Evolutionary conservation across 1,140 invertebrate species (phyloP).

Genomic region (Acromyrmex charruanus): DNA sequence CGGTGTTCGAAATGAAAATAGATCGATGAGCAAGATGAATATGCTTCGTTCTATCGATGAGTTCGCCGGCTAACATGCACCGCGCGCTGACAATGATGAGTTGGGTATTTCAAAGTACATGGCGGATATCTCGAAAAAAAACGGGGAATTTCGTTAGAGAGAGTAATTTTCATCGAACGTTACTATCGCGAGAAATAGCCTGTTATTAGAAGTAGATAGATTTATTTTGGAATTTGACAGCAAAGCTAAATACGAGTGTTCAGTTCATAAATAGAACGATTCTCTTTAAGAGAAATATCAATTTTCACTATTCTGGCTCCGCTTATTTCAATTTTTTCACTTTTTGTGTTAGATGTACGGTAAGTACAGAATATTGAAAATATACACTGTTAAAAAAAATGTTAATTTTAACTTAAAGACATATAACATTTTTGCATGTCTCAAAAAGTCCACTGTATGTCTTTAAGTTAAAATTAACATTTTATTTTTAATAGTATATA

Average conservation of each 20-base stretch:
- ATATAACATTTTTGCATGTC: no score
- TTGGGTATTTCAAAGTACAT: conserved; percentile 52
- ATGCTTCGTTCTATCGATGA: conserved; percentile 59
- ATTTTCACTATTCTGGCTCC: no score
- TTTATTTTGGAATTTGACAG: conserved; percentile 30
- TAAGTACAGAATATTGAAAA: no score
- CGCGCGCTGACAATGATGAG: conserved; percentile 56
- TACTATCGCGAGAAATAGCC: conserved; percentile 3
- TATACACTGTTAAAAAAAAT: no score
- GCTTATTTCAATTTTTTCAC: no score
- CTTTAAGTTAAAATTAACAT: no score
- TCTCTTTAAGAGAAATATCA: no score
- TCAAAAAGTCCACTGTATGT: no score
- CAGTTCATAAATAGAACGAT: background rate
- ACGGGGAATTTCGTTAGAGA: conserved; percentile 8
- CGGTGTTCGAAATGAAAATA: conserved; percentile 57
- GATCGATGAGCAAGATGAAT: conserved; percentile 61
- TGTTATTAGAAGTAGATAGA: background rate
- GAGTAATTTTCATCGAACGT: conserved; percentile 23
- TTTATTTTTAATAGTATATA: no score
- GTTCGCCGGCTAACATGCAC: conserved; percentile 51
- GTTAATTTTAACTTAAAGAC: no score
- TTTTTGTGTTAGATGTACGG: no score
- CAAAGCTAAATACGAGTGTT: background rate
- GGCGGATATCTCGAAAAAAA: conserved; percentile 35